Evolutionary conservation across 2,888 invertebrate species (phyloP), one percentile per base, ranked within the genome.

Genomic region (Sminthurinus aureus): DNA sequence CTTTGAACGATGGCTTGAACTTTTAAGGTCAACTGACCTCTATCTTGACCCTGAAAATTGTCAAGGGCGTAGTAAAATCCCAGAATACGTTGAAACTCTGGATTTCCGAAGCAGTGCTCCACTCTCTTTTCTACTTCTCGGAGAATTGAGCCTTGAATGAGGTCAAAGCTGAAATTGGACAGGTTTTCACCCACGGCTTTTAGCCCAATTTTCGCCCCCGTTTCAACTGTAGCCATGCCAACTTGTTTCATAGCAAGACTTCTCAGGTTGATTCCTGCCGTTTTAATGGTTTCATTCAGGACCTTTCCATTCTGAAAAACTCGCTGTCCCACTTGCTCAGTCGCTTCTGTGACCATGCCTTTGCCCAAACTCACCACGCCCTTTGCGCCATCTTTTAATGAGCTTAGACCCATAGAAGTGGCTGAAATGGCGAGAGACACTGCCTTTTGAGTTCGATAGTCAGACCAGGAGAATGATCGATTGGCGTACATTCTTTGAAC

Each of bases 381-480:
- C 50, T 84, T 78, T 0, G 75, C 85, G 2, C 77, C 84, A 66
- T 79, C 81, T 51, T 80, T 82, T 18, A 85, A 20, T 18, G 50
- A 18, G 1, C 69, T 58, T n/a, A 80, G 20, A 15, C 85, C 85
- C 83, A 85, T 82, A 0, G 82, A 74, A 9, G 78, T 76, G 0
- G 73, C 82, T 20, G 84, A 85, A 73, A 85, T 81, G 18, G 66
- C 50, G 8, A 85, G 20, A 79, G 80, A 83, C 12, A 85, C 79
- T 26, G 83, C 82, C 24, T 85, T 85, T 51, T 85, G 83, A 8
- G n/a, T 83, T 0, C 52, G 83, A 22, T 83, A 85, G 50, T 80
- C 38, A n/a, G 26, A n/a, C 84, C 85, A 85, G 75, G 78, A 80
- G 74, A 85, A 85, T 58, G 82, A 52, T 15, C 85, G 13, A 13